phyloP scores from a whole-genome alignment of 2,888 invertebrate species.

The Myopa testacea region DNA sequence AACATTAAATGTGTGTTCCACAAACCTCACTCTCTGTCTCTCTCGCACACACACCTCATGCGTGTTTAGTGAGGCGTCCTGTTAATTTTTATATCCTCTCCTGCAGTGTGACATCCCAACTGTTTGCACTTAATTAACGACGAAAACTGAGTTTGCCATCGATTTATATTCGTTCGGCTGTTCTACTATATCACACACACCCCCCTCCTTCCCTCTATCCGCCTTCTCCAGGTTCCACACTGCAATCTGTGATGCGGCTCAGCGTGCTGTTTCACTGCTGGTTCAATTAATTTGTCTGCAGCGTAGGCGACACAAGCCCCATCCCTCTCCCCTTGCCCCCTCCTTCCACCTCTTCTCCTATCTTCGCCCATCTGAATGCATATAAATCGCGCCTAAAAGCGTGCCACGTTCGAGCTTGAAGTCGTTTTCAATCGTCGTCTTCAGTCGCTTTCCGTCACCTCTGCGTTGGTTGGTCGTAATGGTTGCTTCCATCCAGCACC shows the following conservation, averaged over 20 bases:
- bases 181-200: conserved; percentile 53
- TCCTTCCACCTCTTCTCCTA: neutral
- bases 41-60: neutral
- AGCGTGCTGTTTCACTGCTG: conserved; percentile 12
- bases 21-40: neutral
- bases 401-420: neutral
- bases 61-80: conserved; percentile 31
- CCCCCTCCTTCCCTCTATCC: neutral
- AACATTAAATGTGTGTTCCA: neutral
- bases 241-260: neutral
- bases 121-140: conserved; percentile 62
- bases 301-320: neutral
- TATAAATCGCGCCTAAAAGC: conserved; percentile 31
- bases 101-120: conserved; percentile 55
- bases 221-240: neutral
- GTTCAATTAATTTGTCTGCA: conserved; percentile 36
- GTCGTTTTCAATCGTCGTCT: neutral
- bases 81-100: conserved; percentile 45
- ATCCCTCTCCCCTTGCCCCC: neutral
- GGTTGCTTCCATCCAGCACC: neutral
- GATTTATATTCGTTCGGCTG: conserved; percentile 43
- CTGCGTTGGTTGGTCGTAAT: conserved; percentile 21
- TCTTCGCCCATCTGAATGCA: neutral
- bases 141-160: conserved; percentile 37
- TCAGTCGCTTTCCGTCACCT: conserved; percentile 17